Evolutionary conservation across 2,113 vertebrate genomes (phyloP).

Genomic region (Chauna torquata): DNA sequence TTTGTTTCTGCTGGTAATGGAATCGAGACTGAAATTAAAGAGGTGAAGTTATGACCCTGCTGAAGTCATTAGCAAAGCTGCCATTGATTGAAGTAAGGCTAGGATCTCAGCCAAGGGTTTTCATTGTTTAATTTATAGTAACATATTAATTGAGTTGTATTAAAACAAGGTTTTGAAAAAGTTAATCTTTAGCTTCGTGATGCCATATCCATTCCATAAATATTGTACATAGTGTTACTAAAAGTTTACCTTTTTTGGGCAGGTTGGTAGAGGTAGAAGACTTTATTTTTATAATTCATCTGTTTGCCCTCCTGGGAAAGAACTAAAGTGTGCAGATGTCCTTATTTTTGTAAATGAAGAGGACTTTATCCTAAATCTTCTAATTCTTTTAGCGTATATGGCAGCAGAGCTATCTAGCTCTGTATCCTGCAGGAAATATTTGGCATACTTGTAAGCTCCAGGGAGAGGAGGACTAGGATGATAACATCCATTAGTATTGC

Average conservation of each 20-base stretch:
- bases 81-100: background rate
- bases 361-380: slow-evolving; percentile 36
- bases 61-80: background rate
- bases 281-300: background rate
- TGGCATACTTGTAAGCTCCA: slow-evolving; percentile 46
- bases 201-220: background rate
- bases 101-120: background rate
- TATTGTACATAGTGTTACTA: background rate
- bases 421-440: slow-evolving; percentile 44
- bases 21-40: background rate
- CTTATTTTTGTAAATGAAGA: slow-evolving; percentile 1
- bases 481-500: slow-evolving; percentile 22
- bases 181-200: background rate
- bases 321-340: background rate
- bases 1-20: background rate
- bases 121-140: background rate
- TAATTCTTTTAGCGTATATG: background rate
- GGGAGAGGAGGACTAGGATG: slow-evolving; percentile 26
- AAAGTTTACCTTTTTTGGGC: slow-evolving; percentile 56
- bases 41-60: background rate
- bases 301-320: background rate
- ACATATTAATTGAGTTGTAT: background rate
- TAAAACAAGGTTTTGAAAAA: background rate
- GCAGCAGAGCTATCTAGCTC: background rate
- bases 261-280: slow-evolving; percentile 8